These are phyloP conservation scores for Apomyelois bistriatella DNA, from an alignment of 2,888 invertebrate species.

Conservation along the genomic window DNA sequence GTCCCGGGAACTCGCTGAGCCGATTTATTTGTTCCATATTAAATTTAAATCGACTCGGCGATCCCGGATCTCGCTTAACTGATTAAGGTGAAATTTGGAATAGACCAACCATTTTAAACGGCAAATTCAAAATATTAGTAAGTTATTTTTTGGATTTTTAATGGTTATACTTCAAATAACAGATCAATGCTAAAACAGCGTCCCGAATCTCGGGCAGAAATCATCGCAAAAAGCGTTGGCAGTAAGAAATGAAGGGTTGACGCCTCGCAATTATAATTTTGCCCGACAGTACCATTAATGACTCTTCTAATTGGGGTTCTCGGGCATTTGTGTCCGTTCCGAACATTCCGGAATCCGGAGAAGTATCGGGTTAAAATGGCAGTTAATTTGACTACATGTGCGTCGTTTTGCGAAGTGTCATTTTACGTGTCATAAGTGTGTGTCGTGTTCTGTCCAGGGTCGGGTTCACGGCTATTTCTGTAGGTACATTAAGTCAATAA, in stretches of 20 bases:
- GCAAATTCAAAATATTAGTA: no score
- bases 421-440: constrained; percentile 3
- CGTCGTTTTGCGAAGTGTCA: constrained; percentile 6
- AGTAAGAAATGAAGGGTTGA: constrained; percentile 16
- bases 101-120: no score
- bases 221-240: constrained; percentile 7
- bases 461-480: neutral
- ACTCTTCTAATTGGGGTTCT: constrained; percentile 53
- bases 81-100: no score
- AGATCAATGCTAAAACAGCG: neutral
- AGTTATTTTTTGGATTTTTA: no score
- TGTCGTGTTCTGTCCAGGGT: neutral
- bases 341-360: constrained; percentile 28
- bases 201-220: neutral
- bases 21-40: no score
- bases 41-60: no score
- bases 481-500: neutral
- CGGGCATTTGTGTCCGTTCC: constrained; percentile 35
- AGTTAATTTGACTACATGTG: constrained; percentile 22
- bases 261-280: constrained; percentile 30
- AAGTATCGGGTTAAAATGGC: constrained; percentile 19
- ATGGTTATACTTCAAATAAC: neutral
- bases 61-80: no score
- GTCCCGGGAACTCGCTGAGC: no score
- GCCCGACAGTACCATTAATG: constrained; percentile 41